Conservation (phyloP, 2,888 invertebrate genomes). For the Drosophila atripex region DNA sequence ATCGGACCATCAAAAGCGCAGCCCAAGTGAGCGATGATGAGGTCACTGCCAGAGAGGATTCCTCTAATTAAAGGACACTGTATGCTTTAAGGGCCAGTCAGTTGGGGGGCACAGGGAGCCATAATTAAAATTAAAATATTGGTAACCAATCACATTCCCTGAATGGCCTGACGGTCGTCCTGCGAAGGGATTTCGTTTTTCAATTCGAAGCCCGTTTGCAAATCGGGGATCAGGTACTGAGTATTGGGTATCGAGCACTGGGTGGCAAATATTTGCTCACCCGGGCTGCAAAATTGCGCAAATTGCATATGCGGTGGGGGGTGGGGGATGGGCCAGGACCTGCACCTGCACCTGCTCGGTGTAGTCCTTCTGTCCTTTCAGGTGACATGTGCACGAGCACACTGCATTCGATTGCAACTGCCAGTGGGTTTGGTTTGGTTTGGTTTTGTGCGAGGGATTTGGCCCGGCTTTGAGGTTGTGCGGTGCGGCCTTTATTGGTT, state of each 20-base stretch:
- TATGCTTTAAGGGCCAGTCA: background rate
- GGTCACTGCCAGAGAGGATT: conserved; percentile 3
- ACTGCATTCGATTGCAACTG: conserved; percentile 1
- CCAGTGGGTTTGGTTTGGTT: conserved; percentile 34
- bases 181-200: background rate
- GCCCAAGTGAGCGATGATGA: conserved; percentile 30
- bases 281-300: conserved; percentile 78
- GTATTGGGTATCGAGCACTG: conserved; percentile 11
- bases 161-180: conserved; percentile 46
- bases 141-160: conserved; percentile 76
- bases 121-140: conserved; percentile 81
- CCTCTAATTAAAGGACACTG: background rate
- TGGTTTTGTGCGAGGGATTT: conserved; percentile 50
- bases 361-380: conserved; percentile 52
- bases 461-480: conserved; percentile 70
- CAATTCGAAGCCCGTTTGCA: background rate
- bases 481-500: conserved; percentile 75
- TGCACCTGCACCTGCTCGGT: too few species aligned
- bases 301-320: conserved; percentile 71
- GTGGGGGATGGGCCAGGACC: conserved; percentile 21
- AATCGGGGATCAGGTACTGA: background rate
- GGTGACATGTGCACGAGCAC: conserved; percentile 64
- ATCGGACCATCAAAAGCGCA: conserved; percentile 46
- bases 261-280: conserved; percentile 71
- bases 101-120: conserved; percentile 36